phyloP scores from a whole-genome alignment of 2,797 vertebrate genomes.

The Micromesistius poutassou region DNA sequence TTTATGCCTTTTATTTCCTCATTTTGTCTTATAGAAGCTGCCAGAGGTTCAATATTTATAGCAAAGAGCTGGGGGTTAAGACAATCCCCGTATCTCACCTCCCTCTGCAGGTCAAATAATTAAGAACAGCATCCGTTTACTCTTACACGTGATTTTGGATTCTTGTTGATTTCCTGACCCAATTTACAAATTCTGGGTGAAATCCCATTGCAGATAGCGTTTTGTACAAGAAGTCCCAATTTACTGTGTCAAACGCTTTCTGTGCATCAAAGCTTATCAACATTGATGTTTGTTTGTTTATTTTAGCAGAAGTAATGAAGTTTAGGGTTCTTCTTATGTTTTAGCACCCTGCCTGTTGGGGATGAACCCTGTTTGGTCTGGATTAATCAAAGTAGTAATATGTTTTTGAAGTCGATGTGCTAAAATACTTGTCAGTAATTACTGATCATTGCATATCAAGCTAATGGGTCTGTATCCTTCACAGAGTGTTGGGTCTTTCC shows the following conservation, averaged over 20 bases:
- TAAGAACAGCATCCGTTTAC: slow-evolving; percentile 20
- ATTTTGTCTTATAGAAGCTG: slow-evolving; percentile 3
- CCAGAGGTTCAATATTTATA: slow-evolving; percentile 22
- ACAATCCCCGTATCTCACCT: slow-evolving; percentile 14
- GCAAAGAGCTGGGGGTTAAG: slow-evolving; percentile 15
- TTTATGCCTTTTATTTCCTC: background rate
- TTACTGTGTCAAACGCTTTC: slow-evolving; percentile 14
- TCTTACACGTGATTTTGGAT: slow-evolving; percentile 5
- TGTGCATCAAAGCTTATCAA: slow-evolving; percentile 18
- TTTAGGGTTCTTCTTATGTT: slow-evolving; percentile 24
- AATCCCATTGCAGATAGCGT: slow-evolving; percentile 1
- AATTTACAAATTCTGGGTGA: background rate
- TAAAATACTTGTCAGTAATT: slow-evolving; percentile 20
- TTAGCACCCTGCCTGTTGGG: slow-evolving; percentile 13
- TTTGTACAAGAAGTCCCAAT: slow-evolving; percentile 12
- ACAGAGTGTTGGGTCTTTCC: slow-evolving; percentile 19
- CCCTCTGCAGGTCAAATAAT: slow-evolving; percentile 10
- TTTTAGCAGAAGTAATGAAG: slow-evolving; percentile 8
- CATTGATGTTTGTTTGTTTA: background rate
- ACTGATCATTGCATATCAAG: slow-evolving; percentile 15
- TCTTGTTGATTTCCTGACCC: background rate
- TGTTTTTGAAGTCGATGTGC: slow-evolving; percentile 21
- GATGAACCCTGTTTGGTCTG: slow-evolving; percentile 29
- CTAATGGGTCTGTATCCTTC: slow-evolving; percentile 22
- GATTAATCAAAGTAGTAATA: slow-evolving; percentile 22